phyloP scores from a whole-genome alignment of 2,113 vertebrate species.

The Ciconia stormi region DNA sequence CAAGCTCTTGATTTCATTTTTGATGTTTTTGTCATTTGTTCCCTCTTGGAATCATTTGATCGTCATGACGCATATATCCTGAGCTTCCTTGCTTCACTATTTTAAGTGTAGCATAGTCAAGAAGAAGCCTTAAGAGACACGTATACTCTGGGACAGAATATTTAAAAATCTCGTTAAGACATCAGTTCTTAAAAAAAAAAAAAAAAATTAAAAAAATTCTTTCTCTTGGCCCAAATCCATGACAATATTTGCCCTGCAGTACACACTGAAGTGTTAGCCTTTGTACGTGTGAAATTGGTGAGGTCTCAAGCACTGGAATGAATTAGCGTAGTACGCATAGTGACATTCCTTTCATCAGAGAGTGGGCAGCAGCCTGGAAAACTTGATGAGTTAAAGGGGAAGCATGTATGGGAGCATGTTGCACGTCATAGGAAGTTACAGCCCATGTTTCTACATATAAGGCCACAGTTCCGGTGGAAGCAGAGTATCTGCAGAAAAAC shows the following conservation, averaged over 20 bases:
- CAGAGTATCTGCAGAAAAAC: background rate
- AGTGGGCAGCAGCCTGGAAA: conserved; percentile 23
- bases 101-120: background rate
- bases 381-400: conserved; percentile 54
- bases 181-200: background rate
- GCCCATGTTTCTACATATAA: conserved; percentile 62
- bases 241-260: background rate
- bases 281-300: conserved; percentile 41
- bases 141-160: background rate
- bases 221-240: background rate
- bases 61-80: background rate
- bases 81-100: background rate
- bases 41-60: background rate
- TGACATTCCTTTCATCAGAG: conserved; percentile 46
- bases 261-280: background rate
- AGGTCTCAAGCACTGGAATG: conserved; percentile 12
- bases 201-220: background rate
- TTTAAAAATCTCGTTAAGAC: background rate
- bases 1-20: background rate
- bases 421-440: conserved; percentile 49
- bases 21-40: background rate
- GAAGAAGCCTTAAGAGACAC: background rate
- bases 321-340: background rate
- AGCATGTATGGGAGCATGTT: background rate
- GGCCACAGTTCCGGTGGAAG: conserved; percentile 64